Percentiles rank a stretch among this genome's conserved stretches.
These are phyloP conservation scores for Campylomormyrus numenius DNA, from an alignment of 2,113 vertebrate species.

Conservation along the genomic window DNA sequence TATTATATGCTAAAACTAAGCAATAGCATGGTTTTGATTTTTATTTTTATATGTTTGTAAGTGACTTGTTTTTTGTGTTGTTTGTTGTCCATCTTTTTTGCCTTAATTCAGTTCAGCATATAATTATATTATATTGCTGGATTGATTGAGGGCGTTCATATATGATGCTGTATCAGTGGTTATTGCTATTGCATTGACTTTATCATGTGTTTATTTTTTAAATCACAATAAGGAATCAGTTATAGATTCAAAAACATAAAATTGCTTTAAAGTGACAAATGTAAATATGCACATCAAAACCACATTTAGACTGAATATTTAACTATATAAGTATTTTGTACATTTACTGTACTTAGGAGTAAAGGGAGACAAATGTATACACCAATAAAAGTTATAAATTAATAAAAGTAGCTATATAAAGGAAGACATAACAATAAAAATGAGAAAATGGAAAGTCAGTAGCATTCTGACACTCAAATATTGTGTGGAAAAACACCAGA, in stretches of 20 bases:
- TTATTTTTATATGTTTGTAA: constrained; percentile 3
- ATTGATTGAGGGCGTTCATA: neutral
- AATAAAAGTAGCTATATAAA: neutral
- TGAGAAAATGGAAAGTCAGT: neutral
- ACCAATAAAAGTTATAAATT: neutral
- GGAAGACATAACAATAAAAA: neutral
- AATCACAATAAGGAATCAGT: neutral
- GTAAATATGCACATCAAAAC: neutral
- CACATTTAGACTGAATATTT: neutral
- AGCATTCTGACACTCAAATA: neutral
- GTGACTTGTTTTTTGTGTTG: constrained; percentile 11
- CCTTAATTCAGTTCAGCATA: constrained; percentile 9
- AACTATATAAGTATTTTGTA: neutral
- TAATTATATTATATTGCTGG: neutral
- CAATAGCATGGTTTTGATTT: constrained; percentile 18
- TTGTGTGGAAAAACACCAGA: neutral
- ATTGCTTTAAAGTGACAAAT: neutral
- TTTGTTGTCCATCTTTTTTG: neutral
- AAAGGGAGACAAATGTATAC: neutral
- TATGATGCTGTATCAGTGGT: constrained; percentile 3
- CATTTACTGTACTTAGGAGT: neutral
- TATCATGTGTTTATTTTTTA: neutral
- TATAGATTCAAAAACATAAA: neutral
- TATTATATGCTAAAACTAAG: constrained; percentile 5
- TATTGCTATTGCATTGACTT: neutral